Conservation (phyloP, 2,113 vertebrate species). For the Aegotheles bennettii region DNA sequence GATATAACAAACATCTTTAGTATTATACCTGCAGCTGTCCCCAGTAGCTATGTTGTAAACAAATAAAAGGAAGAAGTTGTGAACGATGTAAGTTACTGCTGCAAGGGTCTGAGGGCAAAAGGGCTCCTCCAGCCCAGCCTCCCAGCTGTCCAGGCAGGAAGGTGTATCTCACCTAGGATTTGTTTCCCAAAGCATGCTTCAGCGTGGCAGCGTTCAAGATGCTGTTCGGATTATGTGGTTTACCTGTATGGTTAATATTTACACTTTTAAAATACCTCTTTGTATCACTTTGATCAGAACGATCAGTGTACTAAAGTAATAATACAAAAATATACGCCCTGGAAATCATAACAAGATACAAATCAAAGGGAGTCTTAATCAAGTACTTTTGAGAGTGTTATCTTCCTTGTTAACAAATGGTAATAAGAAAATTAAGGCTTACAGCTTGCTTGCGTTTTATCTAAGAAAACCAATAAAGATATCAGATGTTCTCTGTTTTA, state of each 20-base stretch:
- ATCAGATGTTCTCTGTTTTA: constrained; percentile 61
- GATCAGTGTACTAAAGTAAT: constrained; percentile 30
- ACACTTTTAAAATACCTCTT: constrained; percentile 17
- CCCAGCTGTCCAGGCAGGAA: background rate
- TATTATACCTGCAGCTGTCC: background rate
- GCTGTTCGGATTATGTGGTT: background rate
- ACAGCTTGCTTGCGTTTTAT: constrained; percentile 59
- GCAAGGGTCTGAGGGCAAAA: background rate
- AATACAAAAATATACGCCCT: constrained; percentile 47
- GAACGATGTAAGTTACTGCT: background rate
- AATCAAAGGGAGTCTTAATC: constrained; percentile 59
- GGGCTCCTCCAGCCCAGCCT: background rate
- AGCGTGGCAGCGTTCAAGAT: background rate
- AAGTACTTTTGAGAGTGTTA: constrained; percentile 62
- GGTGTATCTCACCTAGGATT: background rate
- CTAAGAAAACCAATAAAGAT: constrained; percentile 62
- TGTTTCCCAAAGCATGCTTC: background rate
- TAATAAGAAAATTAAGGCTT: constrained; percentile 70
- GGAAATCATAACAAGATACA: constrained; percentile 53
- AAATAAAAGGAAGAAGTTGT: background rate
- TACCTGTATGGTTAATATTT: constrained; percentile 35
- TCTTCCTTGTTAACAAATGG: constrained; percentile 69
- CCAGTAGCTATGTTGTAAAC: background rate
- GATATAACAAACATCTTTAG: background rate
- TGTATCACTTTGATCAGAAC: constrained; percentile 23